These are phyloP conservation scores for Plemyria rubiginata DNA, from an alignment of 2,888 invertebrate species.

Conservation along the genomic window DNA sequence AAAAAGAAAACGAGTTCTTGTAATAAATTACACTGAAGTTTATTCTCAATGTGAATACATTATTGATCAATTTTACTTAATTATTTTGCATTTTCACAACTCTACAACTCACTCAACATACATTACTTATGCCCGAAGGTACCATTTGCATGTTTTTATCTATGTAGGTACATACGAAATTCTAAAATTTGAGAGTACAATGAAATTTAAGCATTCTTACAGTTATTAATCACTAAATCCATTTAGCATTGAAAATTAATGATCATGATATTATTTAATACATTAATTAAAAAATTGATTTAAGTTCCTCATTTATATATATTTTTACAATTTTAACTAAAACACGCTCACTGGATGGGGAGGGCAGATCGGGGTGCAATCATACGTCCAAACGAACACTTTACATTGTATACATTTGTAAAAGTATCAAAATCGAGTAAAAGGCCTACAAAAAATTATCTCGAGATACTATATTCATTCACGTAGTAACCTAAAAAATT, in stretches of 20 bases:
- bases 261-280: conserved; percentile 69
- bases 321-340: conserved; percentile 81
- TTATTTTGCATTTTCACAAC: conserved; percentile 67
- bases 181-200: conserved; percentile 78
- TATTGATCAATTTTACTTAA: conserved; percentile 74
- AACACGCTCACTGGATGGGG: conserved; percentile 71
- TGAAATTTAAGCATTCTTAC: conserved; percentile 83
- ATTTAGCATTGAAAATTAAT: conserved; percentile 81
- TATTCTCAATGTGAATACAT: conserved; percentile 82
- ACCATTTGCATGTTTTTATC: conserved; percentile 61
- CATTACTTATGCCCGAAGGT: conserved; percentile 71
- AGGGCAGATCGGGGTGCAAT: conserved; percentile 69
- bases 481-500: conserved; percentile 82
- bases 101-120: conserved; percentile 78
- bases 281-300: conserved; percentile 77
- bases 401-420: conserved; percentile 85
- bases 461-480: conserved; percentile 84
- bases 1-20: conserved; percentile 51
- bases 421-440: conserved; percentile 86
- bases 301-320: conserved; percentile 70
- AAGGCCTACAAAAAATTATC: conserved; percentile 85
- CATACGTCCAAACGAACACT: conserved; percentile 82
- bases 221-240: conserved; percentile 77
- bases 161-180: conserved; percentile 70
- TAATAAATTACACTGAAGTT: conserved; percentile 86